Percentiles rank a stretch among this genome's conserved stretches.
Evolutionary conservation across 1,140 invertebrate genomes (phyloP).

Genomic region (Ctenoplectra terminalis): DNA sequence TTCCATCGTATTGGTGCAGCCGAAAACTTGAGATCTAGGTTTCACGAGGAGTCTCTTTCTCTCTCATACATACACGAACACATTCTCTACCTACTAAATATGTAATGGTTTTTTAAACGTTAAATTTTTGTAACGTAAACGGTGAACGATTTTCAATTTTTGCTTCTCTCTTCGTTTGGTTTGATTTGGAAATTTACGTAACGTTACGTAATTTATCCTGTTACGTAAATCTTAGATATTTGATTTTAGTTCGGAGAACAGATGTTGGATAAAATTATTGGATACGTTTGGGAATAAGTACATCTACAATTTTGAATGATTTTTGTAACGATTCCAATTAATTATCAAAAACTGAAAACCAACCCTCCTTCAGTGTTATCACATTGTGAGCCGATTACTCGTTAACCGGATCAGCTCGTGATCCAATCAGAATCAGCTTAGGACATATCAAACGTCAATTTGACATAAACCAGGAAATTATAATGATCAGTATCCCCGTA

Average conservation of each 20-base stretch:
- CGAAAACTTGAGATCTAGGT: too few species aligned
- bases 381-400: background rate
- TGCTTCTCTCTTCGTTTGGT: slow-evolving; percentile 26
- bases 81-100: too few species aligned
- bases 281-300: too few species aligned
- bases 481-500: background rate
- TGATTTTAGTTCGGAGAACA: background rate
- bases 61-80: too few species aligned
- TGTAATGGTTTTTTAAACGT: too few species aligned
- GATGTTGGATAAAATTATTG: background rate
- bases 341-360: background rate
- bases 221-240: background rate
- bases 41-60: too few species aligned
- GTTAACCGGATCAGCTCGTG: slow-evolving; percentile 17
- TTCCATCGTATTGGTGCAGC: too few species aligned
- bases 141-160: slow-evolving; percentile 23
- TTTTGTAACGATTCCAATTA: background rate
- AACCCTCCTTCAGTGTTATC: background rate
- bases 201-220: background rate
- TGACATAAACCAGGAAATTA: background rate
- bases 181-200: slow-evolving; percentile 5
- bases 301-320: background rate
- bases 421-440: slow-evolving; percentile 6
- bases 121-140: slow-evolving; percentile 6
- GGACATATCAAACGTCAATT: background rate